A percentile compares a stretch with the other conserved stretches of the same genome.
Evolutionary conservation across 2,113 vertebrate genomes (phyloP).

Genomic region (Clarias macrocephalus): DNA sequence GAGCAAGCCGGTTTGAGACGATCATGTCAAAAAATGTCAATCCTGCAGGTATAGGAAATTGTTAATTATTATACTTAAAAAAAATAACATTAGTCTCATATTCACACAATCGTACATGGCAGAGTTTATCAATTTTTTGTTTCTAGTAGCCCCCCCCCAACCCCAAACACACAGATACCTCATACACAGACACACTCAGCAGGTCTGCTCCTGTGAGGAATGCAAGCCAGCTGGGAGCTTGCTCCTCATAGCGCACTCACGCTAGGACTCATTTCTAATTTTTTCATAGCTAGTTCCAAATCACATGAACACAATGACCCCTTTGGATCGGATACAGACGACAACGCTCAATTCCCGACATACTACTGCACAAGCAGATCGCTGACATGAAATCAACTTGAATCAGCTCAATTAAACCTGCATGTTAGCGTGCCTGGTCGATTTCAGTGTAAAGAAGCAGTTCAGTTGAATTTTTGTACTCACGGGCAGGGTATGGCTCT

Average conservation of each 20-base stretch:
- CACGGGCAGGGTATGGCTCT: conserved; percentile 7
- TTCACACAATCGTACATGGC: background rate
- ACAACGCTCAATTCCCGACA: background rate
- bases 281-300: background rate
- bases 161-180: background rate
- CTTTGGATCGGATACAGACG: background rate
- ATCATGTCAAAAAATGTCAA: background rate
- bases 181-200: background rate
- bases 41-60: background rate
- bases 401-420: background rate
- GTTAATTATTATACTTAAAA: background rate
- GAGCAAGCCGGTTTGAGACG: background rate
- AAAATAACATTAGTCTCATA: background rate
- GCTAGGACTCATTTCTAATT: background rate
- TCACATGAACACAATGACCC: background rate
- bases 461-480: conserved; percentile 21
- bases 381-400: background rate
- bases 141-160: background rate
- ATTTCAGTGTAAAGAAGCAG: background rate
- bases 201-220: conserved; percentile 4
- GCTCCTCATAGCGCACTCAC: conserved; percentile 22
- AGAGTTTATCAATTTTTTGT: background rate
- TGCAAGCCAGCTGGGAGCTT: conserved; percentile 6
- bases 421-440: background rate
- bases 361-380: background rate